Conservation (phyloP, 2,113 vertebrate species). For the Lucifuga dentata region DNA sequence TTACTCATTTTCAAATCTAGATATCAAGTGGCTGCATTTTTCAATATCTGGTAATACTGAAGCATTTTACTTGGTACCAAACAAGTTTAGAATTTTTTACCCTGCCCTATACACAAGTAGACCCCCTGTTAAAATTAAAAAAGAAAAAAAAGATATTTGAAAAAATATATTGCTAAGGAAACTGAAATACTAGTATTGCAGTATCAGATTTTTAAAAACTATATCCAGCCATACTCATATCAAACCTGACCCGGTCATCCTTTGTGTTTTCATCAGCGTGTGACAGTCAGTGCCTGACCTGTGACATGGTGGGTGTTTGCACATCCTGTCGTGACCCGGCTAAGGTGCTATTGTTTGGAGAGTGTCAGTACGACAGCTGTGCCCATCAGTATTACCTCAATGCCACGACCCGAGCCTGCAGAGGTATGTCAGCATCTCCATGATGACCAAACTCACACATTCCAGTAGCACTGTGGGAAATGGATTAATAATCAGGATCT, state of each 20-base stretch:
- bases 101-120: no score
- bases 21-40: no score
- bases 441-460: not conserved
- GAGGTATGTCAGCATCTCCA: slow-evolving; percentile 79
- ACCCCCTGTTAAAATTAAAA: no score
- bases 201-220: no score
- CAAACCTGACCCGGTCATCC: not conserved
- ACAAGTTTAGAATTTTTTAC: no score
- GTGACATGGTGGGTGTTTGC: slow-evolving; percentile 82
- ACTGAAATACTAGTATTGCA: no score
- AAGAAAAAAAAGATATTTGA: no score
- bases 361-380: slow-evolving; percentile 92
- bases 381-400: slow-evolving; percentile 94
- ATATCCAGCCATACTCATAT: not conserved
- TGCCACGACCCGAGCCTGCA: slow-evolving; percentile 85
- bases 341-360: slow-evolving; percentile 92
- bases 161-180: no score
- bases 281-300: slow-evolving; percentile 85
- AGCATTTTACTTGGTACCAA: no score
- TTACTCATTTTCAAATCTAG: no score
- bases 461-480: not conserved
- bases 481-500: slow-evolving; percentile 33
- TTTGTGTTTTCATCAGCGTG: slow-evolving; percentile 82
- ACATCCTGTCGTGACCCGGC: slow-evolving; percentile 87
- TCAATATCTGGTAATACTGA: no score